Conservation (phyloP, 2,888 invertebrate species). For the Ctenicera cuprea region DNA sequence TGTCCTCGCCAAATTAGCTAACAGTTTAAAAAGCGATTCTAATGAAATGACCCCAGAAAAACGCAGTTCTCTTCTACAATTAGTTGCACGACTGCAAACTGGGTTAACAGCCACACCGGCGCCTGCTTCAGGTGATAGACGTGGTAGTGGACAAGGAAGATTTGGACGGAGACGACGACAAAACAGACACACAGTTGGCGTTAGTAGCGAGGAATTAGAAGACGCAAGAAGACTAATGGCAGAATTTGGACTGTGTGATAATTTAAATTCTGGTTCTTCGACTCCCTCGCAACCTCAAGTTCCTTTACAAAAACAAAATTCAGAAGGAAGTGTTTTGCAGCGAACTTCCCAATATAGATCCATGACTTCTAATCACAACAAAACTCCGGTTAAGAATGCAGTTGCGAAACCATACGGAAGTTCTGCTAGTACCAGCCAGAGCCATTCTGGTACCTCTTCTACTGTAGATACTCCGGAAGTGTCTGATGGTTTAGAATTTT, state of each 20-base stretch:
- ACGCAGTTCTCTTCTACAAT: constrained; percentile 83
- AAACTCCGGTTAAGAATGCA: constrained; percentile 68
- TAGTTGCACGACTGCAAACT: constrained; percentile 83
- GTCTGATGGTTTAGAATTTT: constrained; percentile 64
- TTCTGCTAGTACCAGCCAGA: constrained; percentile 62
- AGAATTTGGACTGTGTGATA: constrained; percentile 74
- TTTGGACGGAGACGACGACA: constrained; percentile 77
- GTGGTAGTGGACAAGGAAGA: constrained; percentile 67
- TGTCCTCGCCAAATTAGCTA: constrained; percentile 68
- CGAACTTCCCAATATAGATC: constrained; percentile 51
- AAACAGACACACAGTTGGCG: constrained; percentile 88
- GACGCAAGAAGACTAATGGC: constrained; percentile 86
- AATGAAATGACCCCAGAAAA: constrained; percentile 78
- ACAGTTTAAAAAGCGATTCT: constrained; percentile 71
- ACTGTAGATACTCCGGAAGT: constrained; percentile 70
- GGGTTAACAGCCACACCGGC: constrained; percentile 66
- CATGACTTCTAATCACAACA: constrained; percentile 56
- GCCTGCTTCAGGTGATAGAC: constrained; percentile 73
- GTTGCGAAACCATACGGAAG: constrained; percentile 70
- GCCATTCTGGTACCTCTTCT: constrained; percentile 63
- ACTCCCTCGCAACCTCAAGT: not conserved
- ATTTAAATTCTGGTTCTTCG: constrained; percentile 48
- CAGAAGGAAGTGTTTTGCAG: constrained; percentile 70
- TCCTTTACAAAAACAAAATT: constrained; percentile 72
- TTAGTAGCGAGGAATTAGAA: constrained; percentile 87